Evolutionary conservation across 2,888 invertebrate genomes (phyloP), one percentile per base, ranked within the genome.

Genomic region (Ophion ellenae): DNA sequence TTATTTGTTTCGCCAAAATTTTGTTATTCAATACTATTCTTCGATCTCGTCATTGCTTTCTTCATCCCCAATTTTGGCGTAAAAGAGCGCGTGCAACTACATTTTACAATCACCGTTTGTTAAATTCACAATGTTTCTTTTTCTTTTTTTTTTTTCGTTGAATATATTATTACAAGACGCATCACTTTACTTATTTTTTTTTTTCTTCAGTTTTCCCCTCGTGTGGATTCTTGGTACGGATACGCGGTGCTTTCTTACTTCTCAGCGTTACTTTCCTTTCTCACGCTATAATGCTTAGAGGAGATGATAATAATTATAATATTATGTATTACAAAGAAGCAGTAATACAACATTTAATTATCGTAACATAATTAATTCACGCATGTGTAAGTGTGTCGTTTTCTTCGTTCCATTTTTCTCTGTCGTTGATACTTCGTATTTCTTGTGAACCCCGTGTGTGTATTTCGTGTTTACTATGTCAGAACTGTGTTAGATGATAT

Each of bases 271-370:
- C 81, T 75, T 81, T 70, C 79, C 53, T 81, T 75, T 83, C 76
- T 84, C 80, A 89, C 89, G 86, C 87, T 89, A 88, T 82, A 78
- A 87, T 88, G 89, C 88, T 87, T 88, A 86, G 86, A 86, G 84
- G 86, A 86, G 84, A 84, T 81, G 78, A 78, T 84, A 79, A 83
- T 86, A 83, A 86, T 86, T 73, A 87, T 88, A 87, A 87, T 87
- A 86, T 87, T 88, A 90, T 90, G 89, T 90, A 92, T 92, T 92
- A 92, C 92, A 93, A 93, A 91, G 91, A 93, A 93, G 93, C 92
- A 91, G 92, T 93, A 93, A 93, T 92, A 93, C 92, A 92, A 93
- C 92, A 92, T 91, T 93, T 89, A 92, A 92, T 91, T 92, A 91
- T 91, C 87, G 89, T 93, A 93, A 92, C 91, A 90, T 92, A 93